phyloP scores from a whole-genome alignment of 2,113 vertebrate genomes.

The Vombatus ursinus region DNA sequence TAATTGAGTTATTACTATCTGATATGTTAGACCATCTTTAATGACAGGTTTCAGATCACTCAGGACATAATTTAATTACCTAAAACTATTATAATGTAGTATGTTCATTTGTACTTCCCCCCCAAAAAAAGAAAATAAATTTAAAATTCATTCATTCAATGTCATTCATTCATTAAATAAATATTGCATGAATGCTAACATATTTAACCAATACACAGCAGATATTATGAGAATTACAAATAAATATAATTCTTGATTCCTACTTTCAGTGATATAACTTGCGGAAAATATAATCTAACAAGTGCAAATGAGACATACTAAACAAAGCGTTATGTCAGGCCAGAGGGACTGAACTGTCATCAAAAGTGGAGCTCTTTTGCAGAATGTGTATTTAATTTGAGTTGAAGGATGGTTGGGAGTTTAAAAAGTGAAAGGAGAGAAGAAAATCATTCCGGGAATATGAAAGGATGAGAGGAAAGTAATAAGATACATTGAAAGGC shows the following conservation, averaged over 20 bases:
- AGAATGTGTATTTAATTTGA: background rate
- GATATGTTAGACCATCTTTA: background rate
- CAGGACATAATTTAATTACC: background rate
- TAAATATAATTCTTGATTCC: background rate
- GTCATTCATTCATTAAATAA: conserved; percentile 16
- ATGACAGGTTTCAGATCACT: background rate
- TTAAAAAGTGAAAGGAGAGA: background rate
- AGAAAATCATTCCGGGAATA: background rate
- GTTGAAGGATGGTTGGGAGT: background rate
- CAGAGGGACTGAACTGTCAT: background rate
- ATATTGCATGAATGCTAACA: background rate
- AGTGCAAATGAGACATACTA: background rate
- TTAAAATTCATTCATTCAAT: background rate
- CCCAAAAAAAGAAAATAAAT: background rate
- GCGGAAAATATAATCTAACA: background rate
- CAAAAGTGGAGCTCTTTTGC: background rate
- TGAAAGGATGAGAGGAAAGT: background rate
- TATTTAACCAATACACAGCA: background rate
- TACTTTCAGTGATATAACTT: background rate
- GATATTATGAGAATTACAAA: background rate
- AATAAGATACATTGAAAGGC: background rate
- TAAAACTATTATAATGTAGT: background rate
- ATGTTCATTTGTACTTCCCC: too few species aligned
- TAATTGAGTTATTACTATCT: background rate
- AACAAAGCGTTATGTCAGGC: background rate